Evolutionary conservation across 2,888 invertebrate genomes (phyloP).

Genomic region (Caenorhabditis wallacei): DNA sequence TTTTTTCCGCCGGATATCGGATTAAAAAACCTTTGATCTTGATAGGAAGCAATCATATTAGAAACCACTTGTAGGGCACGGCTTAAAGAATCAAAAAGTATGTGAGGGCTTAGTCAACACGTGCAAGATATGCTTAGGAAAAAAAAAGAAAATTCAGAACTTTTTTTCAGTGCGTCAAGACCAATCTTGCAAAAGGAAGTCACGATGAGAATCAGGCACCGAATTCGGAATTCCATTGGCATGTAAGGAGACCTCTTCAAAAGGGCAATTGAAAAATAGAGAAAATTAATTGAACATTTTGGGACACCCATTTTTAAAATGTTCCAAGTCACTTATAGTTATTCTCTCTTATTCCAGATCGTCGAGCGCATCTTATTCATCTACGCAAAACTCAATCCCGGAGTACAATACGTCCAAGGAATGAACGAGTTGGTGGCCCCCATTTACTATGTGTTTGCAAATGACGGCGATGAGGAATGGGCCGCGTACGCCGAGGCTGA

Average conservation of each 20-base stretch:
- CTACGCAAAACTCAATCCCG: conserved; percentile 98
- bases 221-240: conserved; percentile 56
- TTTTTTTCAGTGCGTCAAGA: conserved; percentile 61
- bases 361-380: conserved; percentile 94
- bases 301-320: neutral
- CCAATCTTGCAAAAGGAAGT: conserved; percentile 23
- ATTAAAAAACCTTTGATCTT: conserved; percentile 27
- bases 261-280: neutral
- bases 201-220: conserved; percentile 47
- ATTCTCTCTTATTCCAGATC: conserved; percentile 83
- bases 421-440: conserved; percentile 99
- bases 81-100: conserved; percentile 17
- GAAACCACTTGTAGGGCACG: neutral
- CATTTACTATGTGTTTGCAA: conserved; percentile 97
- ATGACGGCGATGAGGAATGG: conserved; percentile 90
- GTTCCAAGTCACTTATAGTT: too few species aligned
- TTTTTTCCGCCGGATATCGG: neutral
- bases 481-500: conserved; percentile 97
- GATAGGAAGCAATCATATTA: neutral
- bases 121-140: neutral
- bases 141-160: conserved; percentile 1
- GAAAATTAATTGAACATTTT: neutral
- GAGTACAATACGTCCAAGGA: conserved; percentile 93
- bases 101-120: conserved; percentile 1
- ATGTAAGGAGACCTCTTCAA: conserved; percentile 35